Base-by-base conservation (phyloP, 1,140 invertebrate species). In the Halictus rubicundus region DNA sequence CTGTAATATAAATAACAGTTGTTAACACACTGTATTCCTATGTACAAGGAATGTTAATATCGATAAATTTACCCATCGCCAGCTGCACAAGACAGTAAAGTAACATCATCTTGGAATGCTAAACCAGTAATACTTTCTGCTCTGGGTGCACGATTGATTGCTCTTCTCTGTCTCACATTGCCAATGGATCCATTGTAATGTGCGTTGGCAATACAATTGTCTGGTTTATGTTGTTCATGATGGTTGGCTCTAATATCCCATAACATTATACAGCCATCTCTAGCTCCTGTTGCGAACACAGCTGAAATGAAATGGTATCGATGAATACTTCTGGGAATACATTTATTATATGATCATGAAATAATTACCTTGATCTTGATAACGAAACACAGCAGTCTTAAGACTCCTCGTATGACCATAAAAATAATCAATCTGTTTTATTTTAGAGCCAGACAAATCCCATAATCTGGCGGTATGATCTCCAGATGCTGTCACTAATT, bases 271-370 rank as follows among this genome's bases (percentile, higher is more conserved):
- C 95, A 95, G 2, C 97, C 97, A 93, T 98, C 97, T 49, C 97
- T 92, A 12, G 96, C 96, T 21, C 97, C 97, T 10, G 97, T 97
- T 10, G 96, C 97, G 94, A 98, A 97, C 0, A 97, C 95, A 80
- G 94, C 95, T 89, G 93, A 88, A 92, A 90, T 27, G 42, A 52
- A 52, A 19, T 52, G 49, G 49, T 52, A 4, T 21, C 19, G 19
- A 52, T 52, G 19, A 52, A 52, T 52, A 52, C 5, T 52, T 52
- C 19, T 19, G 19, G 0, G 19, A 21, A 52, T 52, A 21, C 19
- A 6, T 52, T 16, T 21, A 3, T 6, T 2, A 21, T 46, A 3
- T 12, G 10, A 14, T 7, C 6, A 52, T 5, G 14, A 21, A 6
- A 16, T 21, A 52, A 52, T 19, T 39, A 94, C 94, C 92, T 91